Evolutionary conservation across 1,140 invertebrate species (phyloP), one percentile per base, ranked within the genome.

Genomic region (Periplaneta americana): DNA sequence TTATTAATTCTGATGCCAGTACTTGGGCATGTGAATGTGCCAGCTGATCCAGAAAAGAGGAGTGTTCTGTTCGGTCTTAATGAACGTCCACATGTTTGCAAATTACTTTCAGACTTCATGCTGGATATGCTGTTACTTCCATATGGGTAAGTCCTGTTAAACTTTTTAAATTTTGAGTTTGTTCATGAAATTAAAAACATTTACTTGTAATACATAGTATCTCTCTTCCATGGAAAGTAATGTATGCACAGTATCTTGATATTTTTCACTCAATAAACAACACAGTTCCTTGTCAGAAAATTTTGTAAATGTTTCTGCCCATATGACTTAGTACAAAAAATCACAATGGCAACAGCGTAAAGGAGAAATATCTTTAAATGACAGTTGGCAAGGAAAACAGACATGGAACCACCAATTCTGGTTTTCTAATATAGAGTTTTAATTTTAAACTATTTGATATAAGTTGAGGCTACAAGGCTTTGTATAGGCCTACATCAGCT

Each of bases 71-170:
- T 95, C 85, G 90, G 91, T 32, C 86, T 95, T 13, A 89, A 90
- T 84, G 92, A 93, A 79, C 92, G 92, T 84, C 93, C 93, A 33
- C 90, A 92, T 83, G 88, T 95, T 48, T 88, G 91, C 13, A 92
- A 93, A 80, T 89, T 94, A 82, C 91, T 98, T 32, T 87, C 96
- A 17, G 92, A 93, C 82, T 93, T 95, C 87, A 92, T 97, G 84
- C 91, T 96, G 81, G 96, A 98, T 89, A 90, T 97, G 34, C 86
- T 98, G 5, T 87, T 98, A 6, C 87, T 98, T 34, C 96, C 96
- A 57, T 98, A 97, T 88, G 94, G 94, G 95, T 96, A 90, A 80
- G 79, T 6, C 31, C 76, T 34, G 18, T 76, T 76, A 6, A 34
- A 6, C 28, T 33, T 33, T 17, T 78, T 4, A 18, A 17, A 78